These are phyloP conservation scores for Villa cingulata DNA, from an alignment of 2,888 invertebrate species.

Conservation along the genomic window DNA sequence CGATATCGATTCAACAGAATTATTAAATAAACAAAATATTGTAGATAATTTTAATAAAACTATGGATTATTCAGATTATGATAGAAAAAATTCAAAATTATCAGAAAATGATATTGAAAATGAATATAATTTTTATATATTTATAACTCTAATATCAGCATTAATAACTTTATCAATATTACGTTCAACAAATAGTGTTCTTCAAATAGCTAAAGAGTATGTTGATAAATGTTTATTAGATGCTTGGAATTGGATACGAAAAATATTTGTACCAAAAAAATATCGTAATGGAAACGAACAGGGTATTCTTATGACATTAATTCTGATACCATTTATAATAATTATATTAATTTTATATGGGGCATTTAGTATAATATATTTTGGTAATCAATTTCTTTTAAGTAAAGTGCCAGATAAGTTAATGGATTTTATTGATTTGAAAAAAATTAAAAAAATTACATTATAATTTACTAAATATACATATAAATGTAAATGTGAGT, in stretches of 20 bases:
- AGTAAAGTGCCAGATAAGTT: neutral
- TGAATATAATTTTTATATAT: neutral
- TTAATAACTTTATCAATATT: neutral
- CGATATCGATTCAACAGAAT: neutral
- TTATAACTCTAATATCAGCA: neutral
- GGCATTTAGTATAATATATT: conserved; percentile 1
- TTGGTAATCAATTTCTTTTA: conserved; percentile 2
- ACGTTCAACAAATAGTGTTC: neutral
- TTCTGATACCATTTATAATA: conserved; percentile 2
- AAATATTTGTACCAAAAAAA: neutral
- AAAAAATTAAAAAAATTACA: neutral
- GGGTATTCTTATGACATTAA: neutral
- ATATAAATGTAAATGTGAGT: too few species aligned
- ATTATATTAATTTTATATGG: conserved; percentile 1
- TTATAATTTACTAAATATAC: too few species aligned
- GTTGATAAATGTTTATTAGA: neutral
- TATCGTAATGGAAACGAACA: neutral
- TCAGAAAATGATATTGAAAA: neutral
- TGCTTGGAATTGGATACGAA: conserved; percentile 3
- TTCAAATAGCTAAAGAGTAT: neutral
- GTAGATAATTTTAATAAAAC: neutral
- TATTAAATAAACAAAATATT: neutral
- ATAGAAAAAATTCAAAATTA: too few species aligned
- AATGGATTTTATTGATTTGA: neutral
- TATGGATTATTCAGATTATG: neutral